Percentiles rank a stretch among this genome's conserved stretches.
These are phyloP conservation scores for Trematocara unimaculatum DNA, from an alignment of 2,113 vertebrate species.

Conservation along the genomic window DNA sequence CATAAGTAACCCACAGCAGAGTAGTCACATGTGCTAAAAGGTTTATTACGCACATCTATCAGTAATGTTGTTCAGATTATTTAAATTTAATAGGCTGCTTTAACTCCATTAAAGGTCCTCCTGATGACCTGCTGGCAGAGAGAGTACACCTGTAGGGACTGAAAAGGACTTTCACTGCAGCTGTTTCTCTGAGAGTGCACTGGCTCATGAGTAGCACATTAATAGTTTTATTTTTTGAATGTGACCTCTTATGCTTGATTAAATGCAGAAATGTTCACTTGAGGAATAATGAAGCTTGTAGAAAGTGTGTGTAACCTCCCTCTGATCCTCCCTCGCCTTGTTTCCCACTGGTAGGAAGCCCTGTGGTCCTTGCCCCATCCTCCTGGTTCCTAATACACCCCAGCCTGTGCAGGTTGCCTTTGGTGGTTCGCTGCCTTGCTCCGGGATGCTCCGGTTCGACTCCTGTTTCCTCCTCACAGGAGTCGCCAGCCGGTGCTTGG, in stretches of 20 bases:
- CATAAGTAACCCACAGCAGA: background rate
- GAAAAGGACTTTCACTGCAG: background rate
- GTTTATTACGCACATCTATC: background rate
- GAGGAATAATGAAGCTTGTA: background rate
- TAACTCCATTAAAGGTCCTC: background rate
- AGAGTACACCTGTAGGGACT: background rate
- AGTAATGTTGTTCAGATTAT: background rate
- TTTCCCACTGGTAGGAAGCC: background rate
- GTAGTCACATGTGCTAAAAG: background rate
- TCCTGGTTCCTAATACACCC: background rate
- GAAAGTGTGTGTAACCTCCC: background rate
- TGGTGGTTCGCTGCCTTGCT: background rate
- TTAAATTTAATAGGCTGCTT: background rate
- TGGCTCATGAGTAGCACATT: background rate
- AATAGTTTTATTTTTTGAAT: background rate
- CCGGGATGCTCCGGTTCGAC: background rate
- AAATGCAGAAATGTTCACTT: background rate
- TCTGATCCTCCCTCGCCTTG: background rate
- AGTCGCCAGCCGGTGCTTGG: slow-evolving; percentile 15
- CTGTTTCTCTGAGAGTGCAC: background rate
- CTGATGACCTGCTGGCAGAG: background rate
- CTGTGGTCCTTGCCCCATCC: background rate
- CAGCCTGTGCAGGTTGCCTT: background rate
- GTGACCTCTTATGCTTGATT: background rate
- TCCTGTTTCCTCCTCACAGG: background rate